These are phyloP conservation scores for Sebastes steindachneri DNA, from an alignment of 2,797 vertebrate genomes.

Conservation along the genomic window DNA sequence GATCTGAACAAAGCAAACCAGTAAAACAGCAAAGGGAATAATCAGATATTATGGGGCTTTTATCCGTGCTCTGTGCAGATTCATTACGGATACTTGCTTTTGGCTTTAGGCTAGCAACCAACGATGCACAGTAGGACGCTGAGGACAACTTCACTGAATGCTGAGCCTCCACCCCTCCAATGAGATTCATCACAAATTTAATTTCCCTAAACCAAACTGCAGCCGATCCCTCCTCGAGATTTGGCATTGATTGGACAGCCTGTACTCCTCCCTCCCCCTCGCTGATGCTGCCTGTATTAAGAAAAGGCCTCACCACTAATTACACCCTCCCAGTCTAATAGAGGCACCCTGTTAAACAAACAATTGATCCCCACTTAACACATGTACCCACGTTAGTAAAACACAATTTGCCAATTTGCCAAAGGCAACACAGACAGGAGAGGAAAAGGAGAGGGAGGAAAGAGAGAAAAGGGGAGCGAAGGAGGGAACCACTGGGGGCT, in stretches of 20 bases:
- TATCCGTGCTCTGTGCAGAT: conserved; percentile 73
- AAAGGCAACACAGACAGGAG: conserved; percentile 83
- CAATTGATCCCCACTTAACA: conserved; percentile 87
- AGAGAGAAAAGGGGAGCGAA: conserved; percentile 54
- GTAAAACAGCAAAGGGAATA: conserved; percentile 83
- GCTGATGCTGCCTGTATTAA: conserved; percentile 75
- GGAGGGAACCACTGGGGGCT: conserved; percentile 68
- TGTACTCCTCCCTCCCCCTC: conserved; percentile 44
- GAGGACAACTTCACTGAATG: conserved; percentile 79
- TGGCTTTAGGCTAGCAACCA: conserved; percentile 82
- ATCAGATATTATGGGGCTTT: conserved; percentile 82
- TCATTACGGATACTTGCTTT: conserved; percentile 82
- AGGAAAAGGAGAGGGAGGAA: conserved; percentile 59
- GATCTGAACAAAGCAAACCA: conserved; percentile 83
- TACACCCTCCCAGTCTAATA: conserved; percentile 87
- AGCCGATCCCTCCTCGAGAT: conserved; percentile 79
- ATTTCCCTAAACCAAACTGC: conserved; percentile 80
- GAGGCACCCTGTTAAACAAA: conserved; percentile 89
- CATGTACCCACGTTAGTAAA: conserved; percentile 88
- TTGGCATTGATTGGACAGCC: conserved; percentile 84
- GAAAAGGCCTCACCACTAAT: conserved; percentile 85
- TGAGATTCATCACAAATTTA: conserved; percentile 82
- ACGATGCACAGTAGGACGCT: conserved; percentile 80
- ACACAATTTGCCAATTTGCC: conserved; percentile 92
- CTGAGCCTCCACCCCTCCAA: conserved; percentile 64